phyloP scores from a whole-genome alignment of 2,888 invertebrate genomes.

The Congeria kusceri region DNA sequence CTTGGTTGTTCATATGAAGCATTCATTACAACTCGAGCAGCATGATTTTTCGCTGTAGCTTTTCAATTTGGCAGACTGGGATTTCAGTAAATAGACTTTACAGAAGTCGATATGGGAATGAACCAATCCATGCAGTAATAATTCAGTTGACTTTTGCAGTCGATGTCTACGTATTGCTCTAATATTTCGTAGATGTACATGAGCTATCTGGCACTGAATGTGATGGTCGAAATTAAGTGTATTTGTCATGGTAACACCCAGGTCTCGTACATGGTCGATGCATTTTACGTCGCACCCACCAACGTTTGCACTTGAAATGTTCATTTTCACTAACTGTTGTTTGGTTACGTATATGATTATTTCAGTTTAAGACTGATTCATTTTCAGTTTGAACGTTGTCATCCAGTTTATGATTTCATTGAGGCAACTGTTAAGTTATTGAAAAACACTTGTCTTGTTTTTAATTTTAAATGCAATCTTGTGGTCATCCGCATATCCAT shows the following conservation, averaged over 20 bases:
- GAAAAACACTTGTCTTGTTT: neutral
- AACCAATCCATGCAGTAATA: slow-evolving; percentile 24
- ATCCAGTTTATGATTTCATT: slow-evolving; percentile 40
- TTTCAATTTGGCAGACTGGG: slow-evolving; percentile 3
- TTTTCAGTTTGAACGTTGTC: slow-evolving; percentile 41
- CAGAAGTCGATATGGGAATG: slow-evolving; percentile 35
- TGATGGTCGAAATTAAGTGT: slow-evolving; percentile 36
- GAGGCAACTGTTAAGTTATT: slow-evolving; percentile 33
- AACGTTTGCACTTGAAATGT: slow-evolving; percentile 24
- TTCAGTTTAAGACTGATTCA: slow-evolving; percentile 41
- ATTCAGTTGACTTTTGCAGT: slow-evolving; percentile 24
- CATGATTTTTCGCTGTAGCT: slow-evolving; percentile 12
- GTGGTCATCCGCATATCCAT: slow-evolving; percentile 48
- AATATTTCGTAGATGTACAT: slow-evolving; percentile 35
- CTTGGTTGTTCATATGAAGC: slow-evolving; percentile 12
- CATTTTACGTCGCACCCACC: slow-evolving; percentile 25
- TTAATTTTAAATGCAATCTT: slow-evolving; percentile 37
- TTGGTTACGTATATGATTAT: slow-evolving; percentile 43
- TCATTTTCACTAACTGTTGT: slow-evolving; percentile 34
- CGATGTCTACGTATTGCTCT: slow-evolving; percentile 31
- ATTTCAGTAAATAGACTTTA: slow-evolving; percentile 32
- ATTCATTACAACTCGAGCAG: neutral
- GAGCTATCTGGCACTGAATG: slow-evolving; percentile 34
- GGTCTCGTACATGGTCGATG: slow-evolving; percentile 36
- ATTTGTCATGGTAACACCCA: slow-evolving; percentile 33